A percentile compares a stretch with the other conserved stretches of the same genome.
Conservation (phyloP, 2,113 vertebrate species). For the Limnothrissa miodon region DNA sequence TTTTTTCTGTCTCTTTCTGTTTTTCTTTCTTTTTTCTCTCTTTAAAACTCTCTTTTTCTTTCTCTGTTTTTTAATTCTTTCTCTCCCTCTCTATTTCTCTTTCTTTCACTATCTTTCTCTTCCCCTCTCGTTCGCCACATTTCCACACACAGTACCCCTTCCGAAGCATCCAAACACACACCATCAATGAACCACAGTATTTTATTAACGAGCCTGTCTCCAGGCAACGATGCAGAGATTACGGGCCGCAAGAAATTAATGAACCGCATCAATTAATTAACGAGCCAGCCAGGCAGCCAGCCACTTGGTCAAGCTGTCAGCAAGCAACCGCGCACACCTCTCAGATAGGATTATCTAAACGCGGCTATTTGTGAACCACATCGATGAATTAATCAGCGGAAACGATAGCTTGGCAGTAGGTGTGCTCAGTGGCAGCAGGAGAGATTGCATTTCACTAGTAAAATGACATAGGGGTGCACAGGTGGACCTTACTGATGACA, state of each 20-base stretch:
- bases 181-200: background rate
- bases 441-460: background rate
- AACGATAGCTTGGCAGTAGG: background rate
- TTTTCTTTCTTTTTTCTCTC: conserved; percentile 60
- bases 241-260: no score
- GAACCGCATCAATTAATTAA: background rate
- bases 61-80: no score
- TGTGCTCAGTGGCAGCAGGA: background rate
- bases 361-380: no score
- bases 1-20: conserved; percentile 38
- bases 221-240: no score
- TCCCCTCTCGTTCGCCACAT: background rate
- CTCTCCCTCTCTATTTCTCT: conserved; percentile 56
- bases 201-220: background rate
- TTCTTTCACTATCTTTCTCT: conserved; percentile 42
- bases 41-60: conserved; percentile 50
- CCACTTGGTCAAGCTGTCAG: background rate
- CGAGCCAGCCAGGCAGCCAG: no score
- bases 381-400: no score
- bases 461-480: background rate
- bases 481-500: background rate
- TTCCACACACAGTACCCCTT: conserved; percentile 61
- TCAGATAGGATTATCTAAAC: no score
- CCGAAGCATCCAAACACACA: conserved; percentile 52
- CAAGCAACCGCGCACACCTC: background rate